phyloP scores from a whole-genome alignment of 1,140 invertebrate species.

The Brachionus manjavacas region DNA sequence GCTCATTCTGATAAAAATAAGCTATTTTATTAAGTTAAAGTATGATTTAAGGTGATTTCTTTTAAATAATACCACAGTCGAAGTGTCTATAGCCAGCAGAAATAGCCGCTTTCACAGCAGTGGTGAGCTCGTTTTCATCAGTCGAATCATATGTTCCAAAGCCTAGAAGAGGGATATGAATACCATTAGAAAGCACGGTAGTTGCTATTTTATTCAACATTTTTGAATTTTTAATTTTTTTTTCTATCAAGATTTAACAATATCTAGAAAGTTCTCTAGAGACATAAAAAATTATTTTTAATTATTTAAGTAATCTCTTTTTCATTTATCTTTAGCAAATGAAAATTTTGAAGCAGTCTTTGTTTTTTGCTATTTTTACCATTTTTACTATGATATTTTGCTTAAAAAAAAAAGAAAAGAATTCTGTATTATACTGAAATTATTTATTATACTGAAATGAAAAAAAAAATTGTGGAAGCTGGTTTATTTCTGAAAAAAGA shows the following conservation, averaged over 20 bases:
- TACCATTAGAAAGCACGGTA: not conserved
- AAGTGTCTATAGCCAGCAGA: conserved; percentile 8
- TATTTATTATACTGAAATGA: too few relatives aligned
- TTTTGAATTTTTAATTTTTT: not conserved
- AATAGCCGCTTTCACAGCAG: conserved; percentile 14
- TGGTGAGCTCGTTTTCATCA: not conserved
- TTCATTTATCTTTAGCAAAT: too few relatives aligned
- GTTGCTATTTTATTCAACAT: not conserved
- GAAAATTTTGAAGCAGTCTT: too few relatives aligned
- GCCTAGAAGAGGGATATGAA: not conserved
- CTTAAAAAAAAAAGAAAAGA: too few relatives aligned
- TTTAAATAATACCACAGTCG: not conserved
- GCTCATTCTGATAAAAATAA: conserved; percentile 34
- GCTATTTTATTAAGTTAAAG: not conserved
- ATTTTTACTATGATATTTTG: too few relatives aligned
- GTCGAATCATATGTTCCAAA: conserved; percentile 17
- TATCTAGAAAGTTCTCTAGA: too few relatives aligned
- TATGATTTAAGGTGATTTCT: not conserved
- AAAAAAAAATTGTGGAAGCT: too few relatives aligned
- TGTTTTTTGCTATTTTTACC: too few relatives aligned
- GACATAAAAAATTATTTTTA: too few relatives aligned
- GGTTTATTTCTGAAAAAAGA: too few relatives aligned
- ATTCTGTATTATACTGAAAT: too few relatives aligned
- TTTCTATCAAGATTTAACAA: not conserved
- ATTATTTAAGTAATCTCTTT: too few relatives aligned